phyloP scores from a whole-genome alignment of 2,888 invertebrate species.

The Thyatira batis region DNA sequence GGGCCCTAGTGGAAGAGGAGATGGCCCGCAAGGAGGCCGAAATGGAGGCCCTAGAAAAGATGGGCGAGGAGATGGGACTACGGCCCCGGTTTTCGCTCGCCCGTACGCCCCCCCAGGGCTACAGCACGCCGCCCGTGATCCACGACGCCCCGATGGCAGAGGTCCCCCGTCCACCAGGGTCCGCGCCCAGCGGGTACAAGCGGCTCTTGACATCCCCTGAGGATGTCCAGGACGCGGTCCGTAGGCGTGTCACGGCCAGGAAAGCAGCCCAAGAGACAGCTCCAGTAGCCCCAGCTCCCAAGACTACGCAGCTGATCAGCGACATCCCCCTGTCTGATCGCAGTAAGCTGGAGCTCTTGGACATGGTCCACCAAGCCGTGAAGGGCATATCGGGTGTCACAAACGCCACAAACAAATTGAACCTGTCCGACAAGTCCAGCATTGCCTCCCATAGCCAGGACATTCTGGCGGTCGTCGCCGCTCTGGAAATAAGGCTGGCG shows the following conservation, averaged over 20 bases:
- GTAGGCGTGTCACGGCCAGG: too few relatives aligned
- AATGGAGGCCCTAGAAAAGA: background rate
- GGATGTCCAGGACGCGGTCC: too few relatives aligned
- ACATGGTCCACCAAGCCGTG: background rate
- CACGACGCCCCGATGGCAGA: too few relatives aligned
- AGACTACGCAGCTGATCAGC: too few relatives aligned
- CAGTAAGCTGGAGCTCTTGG: slow-evolving; percentile 5
- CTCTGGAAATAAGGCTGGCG: background rate
- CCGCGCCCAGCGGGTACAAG: too few relatives aligned
- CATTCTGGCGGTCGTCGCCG: background rate
- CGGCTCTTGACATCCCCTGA: too few relatives aligned
- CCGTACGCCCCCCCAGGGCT: background rate
- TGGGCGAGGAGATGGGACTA: background rate
- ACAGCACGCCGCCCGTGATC: background rate
- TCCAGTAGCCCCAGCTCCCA: too few relatives aligned
- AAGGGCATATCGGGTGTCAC: slow-evolving; percentile 9
- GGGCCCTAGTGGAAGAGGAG: background rate
- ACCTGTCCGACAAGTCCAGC: background rate
- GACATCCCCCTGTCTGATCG: too few relatives aligned
- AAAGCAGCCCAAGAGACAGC: too few relatives aligned
- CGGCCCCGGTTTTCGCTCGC: background rate
- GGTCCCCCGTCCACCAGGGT: too few relatives aligned
- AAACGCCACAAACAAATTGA: slow-evolving; percentile 9
- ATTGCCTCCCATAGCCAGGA: background rate
- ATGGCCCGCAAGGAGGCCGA: background rate